Conservation (phyloP, 2,797 vertebrate genomes). For the Mus minutoides region DNA sequence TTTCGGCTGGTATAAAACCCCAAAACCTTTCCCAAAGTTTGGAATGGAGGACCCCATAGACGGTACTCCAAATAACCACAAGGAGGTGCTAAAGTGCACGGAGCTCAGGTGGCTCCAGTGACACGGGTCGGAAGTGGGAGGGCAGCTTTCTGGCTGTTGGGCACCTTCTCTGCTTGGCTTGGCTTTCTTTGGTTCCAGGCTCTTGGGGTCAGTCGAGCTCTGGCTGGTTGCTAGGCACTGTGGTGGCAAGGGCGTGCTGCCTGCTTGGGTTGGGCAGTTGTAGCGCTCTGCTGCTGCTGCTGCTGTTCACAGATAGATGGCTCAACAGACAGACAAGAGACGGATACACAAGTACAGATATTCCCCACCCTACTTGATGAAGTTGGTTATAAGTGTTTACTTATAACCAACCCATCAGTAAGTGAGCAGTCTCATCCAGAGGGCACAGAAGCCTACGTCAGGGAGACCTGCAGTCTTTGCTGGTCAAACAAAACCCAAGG, state of each 20-base stretch:
- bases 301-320: background rate
- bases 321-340: background rate
- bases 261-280: background rate
- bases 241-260: background rate
- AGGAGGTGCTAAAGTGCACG: slow-evolving; percentile 76
- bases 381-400: background rate
- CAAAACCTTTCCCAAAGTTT: background rate
- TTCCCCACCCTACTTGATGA: no score
- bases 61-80: slow-evolving; percentile 51
- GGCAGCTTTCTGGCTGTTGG: background rate
- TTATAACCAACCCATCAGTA: no score
- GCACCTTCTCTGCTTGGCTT: background rate
- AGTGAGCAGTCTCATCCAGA: background rate
- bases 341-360: background rate
- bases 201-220: background rate
- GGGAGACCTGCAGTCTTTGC: background rate
- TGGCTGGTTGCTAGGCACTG: background rate
- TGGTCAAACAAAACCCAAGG: background rate
- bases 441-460: background rate
- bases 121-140: slow-evolving; percentile 19
- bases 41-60: background rate
- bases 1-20: background rate
- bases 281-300: rapidly evolving
- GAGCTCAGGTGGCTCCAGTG: background rate
- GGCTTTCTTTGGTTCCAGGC: background rate